phyloP scores from a whole-genome alignment of 2,797 vertebrate genomes.

The Hipposideros larvatus region DNA sequence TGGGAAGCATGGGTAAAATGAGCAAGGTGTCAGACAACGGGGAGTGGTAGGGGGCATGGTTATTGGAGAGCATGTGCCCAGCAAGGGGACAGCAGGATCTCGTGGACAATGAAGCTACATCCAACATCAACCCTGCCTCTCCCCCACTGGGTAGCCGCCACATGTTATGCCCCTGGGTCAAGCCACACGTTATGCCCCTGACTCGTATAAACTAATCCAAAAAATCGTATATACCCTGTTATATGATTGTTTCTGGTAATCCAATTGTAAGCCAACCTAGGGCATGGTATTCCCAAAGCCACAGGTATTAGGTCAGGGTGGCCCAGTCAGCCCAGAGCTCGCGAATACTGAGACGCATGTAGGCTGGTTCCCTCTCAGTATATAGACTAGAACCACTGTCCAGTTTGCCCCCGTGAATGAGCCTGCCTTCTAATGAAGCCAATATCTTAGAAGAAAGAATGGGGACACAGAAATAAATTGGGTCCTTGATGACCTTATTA shows the following conservation, averaged over 20 bases:
- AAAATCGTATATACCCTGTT: not conserved
- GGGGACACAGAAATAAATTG: not conserved
- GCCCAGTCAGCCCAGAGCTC: not conserved
- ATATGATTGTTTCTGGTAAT: not conserved
- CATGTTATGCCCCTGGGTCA: too few relatives aligned
- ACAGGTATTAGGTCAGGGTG: not conserved
- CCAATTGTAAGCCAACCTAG: not conserved
- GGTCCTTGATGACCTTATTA: not conserved
- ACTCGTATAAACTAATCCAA: not conserved
- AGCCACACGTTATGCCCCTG: not conserved
- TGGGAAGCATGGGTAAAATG: not conserved
- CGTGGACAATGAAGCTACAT: not conserved
- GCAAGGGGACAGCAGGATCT: not conserved
- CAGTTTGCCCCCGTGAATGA: not conserved
- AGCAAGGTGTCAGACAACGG: not conserved
- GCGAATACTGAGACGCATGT: not conserved
- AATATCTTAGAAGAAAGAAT: not conserved
- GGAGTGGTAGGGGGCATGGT: not conserved
- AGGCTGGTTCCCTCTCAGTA: not conserved
- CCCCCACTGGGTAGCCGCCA: not conserved
- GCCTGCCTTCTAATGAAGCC: not conserved
- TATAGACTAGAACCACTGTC: not conserved
- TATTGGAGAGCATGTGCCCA: not conserved
- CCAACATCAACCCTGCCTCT: not conserved
- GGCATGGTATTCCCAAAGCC: not conserved